Percentiles rank a stretch among this genome's conserved stretches.
Evolutionary conservation across 2,113 vertebrate species (phyloP).

Genomic region (Stigmatopora argus): DNA sequence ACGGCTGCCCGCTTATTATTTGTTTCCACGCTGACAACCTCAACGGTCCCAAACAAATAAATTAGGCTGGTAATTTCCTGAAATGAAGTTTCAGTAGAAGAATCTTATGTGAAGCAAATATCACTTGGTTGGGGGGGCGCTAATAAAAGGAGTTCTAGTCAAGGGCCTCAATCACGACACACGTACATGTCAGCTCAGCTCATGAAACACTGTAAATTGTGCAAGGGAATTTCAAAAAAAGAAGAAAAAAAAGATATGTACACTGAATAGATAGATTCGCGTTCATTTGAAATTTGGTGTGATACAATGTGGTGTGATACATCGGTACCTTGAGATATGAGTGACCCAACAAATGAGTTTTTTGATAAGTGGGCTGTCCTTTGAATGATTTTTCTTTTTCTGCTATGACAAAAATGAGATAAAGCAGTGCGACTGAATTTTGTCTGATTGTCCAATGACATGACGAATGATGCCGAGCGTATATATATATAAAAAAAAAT

Average conservation of each 20-base stretch:
- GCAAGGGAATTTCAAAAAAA: conserved; percentile 20
- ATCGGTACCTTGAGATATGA: neutral
- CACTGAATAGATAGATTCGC: neutral
- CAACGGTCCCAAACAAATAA: conserved; percentile 12
- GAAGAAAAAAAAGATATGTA: neutral
- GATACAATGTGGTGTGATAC: neutral
- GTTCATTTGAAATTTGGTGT: conserved; percentile 13
- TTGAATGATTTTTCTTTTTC: neutral
- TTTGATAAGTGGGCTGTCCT: neutral
- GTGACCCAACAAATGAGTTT: neutral
- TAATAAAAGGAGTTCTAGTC: conserved; percentile 1
- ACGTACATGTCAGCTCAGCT: conserved; percentile 2
- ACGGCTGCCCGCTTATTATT: neutral
- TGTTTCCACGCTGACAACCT: neutral
- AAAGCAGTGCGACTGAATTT: neutral
- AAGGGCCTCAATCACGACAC: conserved; percentile 8
- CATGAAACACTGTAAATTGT: neutral
- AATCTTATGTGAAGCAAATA: conserved; percentile 6
- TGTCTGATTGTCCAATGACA: neutral
- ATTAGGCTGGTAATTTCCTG: neutral
- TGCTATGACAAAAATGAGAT: neutral
- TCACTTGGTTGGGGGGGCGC: conserved; percentile 4
- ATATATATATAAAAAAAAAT: conserved; percentile 16
- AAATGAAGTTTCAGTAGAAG: neutral
- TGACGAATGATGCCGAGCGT: neutral